phyloP scores from a whole-genome alignment of 2,113 vertebrate genomes.

The Osmerus eperlanus region DNA sequence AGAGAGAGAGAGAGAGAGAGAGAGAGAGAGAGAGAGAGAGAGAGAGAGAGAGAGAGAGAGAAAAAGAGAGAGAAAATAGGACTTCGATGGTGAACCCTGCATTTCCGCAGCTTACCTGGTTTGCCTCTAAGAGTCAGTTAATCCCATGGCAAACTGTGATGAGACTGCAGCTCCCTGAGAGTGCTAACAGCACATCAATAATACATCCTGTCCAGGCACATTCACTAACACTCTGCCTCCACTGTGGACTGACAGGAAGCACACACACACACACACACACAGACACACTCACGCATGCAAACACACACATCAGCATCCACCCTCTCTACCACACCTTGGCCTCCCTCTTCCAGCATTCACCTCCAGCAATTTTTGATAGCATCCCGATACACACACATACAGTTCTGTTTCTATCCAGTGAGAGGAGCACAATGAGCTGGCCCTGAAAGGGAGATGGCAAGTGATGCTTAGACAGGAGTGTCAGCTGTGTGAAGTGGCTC shows the following conservation, averaged over 20 bases:
- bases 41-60: neutral
- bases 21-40: too few species aligned
- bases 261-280: slow-evolving; percentile 17
- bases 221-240: slow-evolving; percentile 40
- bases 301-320: neutral
- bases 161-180: slow-evolving; percentile 63
- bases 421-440: slow-evolving; percentile 38
- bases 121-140: slow-evolving; percentile 63
- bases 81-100: slow-evolving; percentile 37
- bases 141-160: slow-evolving; percentile 65
- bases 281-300: neutral
- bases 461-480: slow-evolving; percentile 34
- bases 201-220: slow-evolving; percentile 67
- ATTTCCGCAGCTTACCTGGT: slow-evolving; percentile 47
- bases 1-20: too few species aligned
- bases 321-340: neutral
- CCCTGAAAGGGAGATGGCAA: slow-evolving; percentile 45
- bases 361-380: slow-evolving; percentile 50
- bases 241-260: neutral
- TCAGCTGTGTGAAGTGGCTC: slow-evolving; percentile 17
- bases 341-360: neutral
- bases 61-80: slow-evolving; percentile 10
- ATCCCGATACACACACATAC: slow-evolving; percentile 35
- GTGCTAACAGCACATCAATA: slow-evolving; percentile 69
- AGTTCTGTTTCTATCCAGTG: slow-evolving; percentile 32